These are phyloP conservation scores for Patagioenas fasciata DNA, from an alignment of 2,113 vertebrate species.

Conservation along the genomic window DNA sequence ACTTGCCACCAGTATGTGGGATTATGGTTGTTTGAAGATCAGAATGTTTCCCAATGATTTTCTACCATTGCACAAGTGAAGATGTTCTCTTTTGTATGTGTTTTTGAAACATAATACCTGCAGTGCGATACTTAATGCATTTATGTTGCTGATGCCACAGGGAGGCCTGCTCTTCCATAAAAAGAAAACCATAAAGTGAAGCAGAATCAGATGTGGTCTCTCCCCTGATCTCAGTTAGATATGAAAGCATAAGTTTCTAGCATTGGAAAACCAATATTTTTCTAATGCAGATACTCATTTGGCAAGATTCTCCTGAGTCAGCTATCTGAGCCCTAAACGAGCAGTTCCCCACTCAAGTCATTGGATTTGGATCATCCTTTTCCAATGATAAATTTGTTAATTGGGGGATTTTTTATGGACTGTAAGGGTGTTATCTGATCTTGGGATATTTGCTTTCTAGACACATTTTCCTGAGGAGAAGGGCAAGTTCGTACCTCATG, in stretches of 20 bases:
- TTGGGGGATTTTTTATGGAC: neutral
- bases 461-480: neutral
- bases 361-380: neutral
- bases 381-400: neutral
- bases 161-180: neutral
- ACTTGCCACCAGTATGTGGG: neutral
- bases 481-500: neutral
- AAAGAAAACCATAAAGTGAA: neutral
- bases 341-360: neutral
- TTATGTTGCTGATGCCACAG: neutral
- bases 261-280: neutral
- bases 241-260: neutral
- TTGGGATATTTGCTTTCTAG: neutral
- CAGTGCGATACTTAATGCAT: neutral
- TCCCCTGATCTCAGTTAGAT: neutral
- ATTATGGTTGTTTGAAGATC: neutral
- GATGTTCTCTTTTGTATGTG: neutral
- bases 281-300: neutral
- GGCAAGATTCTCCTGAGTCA: neutral
- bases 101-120: neutral
- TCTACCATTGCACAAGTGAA: neutral
- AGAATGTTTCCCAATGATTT: neutral
- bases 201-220: neutral
- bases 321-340: neutral
- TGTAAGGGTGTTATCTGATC: neutral